Evolutionary conservation across 2,113 vertebrate species (phyloP).

Genomic region (Piprites chloris): DNA sequence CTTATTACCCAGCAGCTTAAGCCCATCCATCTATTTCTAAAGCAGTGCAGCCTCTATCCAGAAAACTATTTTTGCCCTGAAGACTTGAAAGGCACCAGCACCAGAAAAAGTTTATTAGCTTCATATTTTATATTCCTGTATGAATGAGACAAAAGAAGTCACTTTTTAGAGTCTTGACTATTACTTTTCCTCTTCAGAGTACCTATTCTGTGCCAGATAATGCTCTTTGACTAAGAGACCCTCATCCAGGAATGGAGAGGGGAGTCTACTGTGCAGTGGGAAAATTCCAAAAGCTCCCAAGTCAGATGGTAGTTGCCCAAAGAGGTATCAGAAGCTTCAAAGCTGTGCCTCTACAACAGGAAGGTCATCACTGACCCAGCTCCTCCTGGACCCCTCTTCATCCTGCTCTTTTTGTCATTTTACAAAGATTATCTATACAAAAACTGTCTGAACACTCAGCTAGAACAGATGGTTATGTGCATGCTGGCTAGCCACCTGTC

Average conservation of each 20-base stretch:
- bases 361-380: neutral
- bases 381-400: neutral
- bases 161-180: neutral
- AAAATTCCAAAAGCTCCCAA: neutral
- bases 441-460: neutral
- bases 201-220: neutral
- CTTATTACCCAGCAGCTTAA: neutral
- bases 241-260: neutral
- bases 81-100: neutral
- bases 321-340: neutral
- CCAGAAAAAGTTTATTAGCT: neutral
- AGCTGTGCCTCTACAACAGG: neutral
- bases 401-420: neutral
- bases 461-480: neutral
- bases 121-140: constrained; percentile 20
- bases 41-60: neutral
- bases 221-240: neutral
- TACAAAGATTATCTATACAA: neutral
- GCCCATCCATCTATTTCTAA: neutral
- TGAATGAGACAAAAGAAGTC: neutral
- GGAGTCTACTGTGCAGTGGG: neutral
- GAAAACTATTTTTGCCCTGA: neutral
- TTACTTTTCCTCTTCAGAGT: neutral
- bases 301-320: neutral
- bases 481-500: neutral